Percentiles rank a stretch among this genome's conserved stretches.
Evolutionary conservation across 2,113 vertebrate species (phyloP).

Genomic region (Rousettus leschenaultii): DNA sequence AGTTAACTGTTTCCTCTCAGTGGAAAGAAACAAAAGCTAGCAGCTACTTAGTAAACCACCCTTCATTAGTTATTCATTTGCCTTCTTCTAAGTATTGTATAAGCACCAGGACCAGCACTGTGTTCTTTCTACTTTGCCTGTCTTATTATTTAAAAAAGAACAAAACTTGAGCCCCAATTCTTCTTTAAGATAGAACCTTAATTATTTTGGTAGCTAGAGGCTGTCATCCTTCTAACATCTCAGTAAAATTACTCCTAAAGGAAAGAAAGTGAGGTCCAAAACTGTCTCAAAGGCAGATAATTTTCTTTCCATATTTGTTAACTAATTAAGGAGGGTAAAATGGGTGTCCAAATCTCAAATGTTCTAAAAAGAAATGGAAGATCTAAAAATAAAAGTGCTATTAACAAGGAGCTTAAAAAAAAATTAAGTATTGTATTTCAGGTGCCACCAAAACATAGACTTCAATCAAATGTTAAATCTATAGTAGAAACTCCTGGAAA

Average conservation of each 20-base stretch:
- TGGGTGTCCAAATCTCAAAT: conserved; percentile 3
- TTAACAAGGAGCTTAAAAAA: conserved; percentile 11
- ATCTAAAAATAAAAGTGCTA: neutral
- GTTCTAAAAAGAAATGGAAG: neutral
- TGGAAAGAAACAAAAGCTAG: conserved; percentile 63
- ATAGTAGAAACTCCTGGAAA: neutral
- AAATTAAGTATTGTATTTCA: neutral
- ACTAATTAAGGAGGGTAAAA: conserved; percentile 13
- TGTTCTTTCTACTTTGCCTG: neutral
- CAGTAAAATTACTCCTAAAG: neutral
- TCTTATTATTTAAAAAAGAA: conserved; percentile 27
- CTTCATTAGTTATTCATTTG: conserved; percentile 34
- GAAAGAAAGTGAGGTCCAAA: neutral
- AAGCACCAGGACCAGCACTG: neutral
- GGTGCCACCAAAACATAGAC: neutral
- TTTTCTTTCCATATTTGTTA: neutral
- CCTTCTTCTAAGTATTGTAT: neutral
- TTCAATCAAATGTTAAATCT: conserved; percentile 35
- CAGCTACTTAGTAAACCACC: neutral
- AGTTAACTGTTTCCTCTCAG: conserved; percentile 6
- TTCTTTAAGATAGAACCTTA: neutral
- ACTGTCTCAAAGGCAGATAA: neutral
- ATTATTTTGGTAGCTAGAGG: neutral
- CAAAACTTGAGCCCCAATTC: neutral
- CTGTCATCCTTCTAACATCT: neutral